Evolutionary conservation across 2,797 vertebrate species (phyloP), one percentile per base, ranked within the genome.

Genomic region (Peromyscus melanophrys): DNA sequence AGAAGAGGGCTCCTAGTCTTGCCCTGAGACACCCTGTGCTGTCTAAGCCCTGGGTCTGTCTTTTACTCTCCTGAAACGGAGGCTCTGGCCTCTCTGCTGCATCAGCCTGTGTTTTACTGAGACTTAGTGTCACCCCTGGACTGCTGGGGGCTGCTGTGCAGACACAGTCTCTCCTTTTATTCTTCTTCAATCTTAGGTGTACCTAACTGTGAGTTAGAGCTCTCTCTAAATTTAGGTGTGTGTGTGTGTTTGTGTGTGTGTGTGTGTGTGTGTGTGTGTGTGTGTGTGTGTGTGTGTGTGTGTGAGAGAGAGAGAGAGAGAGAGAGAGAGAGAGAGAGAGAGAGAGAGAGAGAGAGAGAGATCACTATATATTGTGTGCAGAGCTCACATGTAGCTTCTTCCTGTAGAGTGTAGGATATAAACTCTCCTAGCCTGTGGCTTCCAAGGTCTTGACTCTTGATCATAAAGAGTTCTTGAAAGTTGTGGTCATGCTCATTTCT

Each of bases 401-500:
- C 17, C 34, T 37, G 8, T 21, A 71, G 3, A 37, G n/a, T 37
- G n/a, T 21, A 71, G 69, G 34, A 71, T 21, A 71, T 21, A 71
- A 71, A 4, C n/a, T 71, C 69, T 37, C 7, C 69, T 71, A 21
- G n/a, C 8, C n/a, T 71, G 69, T 37, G 69, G 7, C n/a, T 17
- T 71, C 3, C 17, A 37, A 37, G 34, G n/a, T 37, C 17, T 71
- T 0, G 17, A 4, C 3, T 71, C 1, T 4, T 37, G 3, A 21
- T 71, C 8, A 71, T 71, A 37, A 71, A 71, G 65, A 67, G n/a
- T 67, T 37, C 69, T 71, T 10, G 17, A 71, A 71, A 37, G n/a
- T 21, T 9, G 8, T 10, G n/a, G 8, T 21, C 1, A 4, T 71
- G n/a, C 4, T 3, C 69, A 59, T 25, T 3, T 29, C 27, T 37